phyloP scores from a whole-genome alignment of 2,113 vertebrate species.

The Apteryx mantelli region DNA sequence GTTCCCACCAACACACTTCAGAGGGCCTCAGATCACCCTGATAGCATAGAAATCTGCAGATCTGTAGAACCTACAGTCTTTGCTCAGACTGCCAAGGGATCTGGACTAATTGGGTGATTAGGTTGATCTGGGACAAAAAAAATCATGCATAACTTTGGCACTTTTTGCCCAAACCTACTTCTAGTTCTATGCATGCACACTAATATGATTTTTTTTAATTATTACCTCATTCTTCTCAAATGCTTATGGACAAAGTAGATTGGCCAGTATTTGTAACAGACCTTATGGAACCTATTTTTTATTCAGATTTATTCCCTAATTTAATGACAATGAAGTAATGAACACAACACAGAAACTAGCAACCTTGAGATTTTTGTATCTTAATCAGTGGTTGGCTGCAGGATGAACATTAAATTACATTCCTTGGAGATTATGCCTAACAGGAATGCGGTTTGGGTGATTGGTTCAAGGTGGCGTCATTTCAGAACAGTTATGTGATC shows the following conservation, averaged over 20 bases:
- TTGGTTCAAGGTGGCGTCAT: constrained; percentile 59
- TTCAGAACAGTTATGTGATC: constrained; percentile 45
- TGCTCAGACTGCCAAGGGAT: neutral
- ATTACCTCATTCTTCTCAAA: neutral
- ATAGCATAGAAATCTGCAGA: neutral
- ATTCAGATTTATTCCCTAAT: neutral
- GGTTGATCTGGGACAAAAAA: neutral
- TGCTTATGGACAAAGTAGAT: neutral
- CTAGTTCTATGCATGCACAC: neutral
- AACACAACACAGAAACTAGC: neutral
- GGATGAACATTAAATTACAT: constrained; percentile 31
- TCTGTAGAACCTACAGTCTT: neutral
- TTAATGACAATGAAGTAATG: neutral
- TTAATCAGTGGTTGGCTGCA: constrained; percentile 32
- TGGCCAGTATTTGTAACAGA: neutral
- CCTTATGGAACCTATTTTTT: neutral
- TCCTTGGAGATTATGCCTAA: constrained; percentile 53
- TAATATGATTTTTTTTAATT: neutral
- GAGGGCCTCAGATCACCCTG: neutral
- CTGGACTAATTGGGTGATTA: neutral
- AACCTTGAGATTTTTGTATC: constrained; percentile 24
- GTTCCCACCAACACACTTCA: neutral
- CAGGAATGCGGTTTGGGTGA: constrained; percentile 43
- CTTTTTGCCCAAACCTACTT: neutral
- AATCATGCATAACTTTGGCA: neutral